A percentile compares a stretch with the other conserved stretches of the same genome.
Evolutionary conservation across 2,888 invertebrate species (phyloP).

Genomic region (Corythucha ciliata): DNA sequence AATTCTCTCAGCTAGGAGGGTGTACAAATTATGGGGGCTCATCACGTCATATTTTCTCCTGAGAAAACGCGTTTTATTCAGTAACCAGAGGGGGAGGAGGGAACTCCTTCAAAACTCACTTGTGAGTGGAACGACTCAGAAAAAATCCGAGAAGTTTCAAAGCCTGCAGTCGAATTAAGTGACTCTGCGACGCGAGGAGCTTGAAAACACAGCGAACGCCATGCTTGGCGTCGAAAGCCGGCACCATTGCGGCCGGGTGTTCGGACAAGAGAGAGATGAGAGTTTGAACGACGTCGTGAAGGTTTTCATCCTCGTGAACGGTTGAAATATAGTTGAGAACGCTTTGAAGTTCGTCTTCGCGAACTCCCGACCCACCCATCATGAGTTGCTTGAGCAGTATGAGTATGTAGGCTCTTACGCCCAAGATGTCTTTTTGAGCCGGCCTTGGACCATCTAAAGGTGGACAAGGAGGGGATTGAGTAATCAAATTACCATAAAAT

Average conservation of each 20-base stretch:
- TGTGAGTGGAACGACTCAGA: slow-evolving; percentile 94
- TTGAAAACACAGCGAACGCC: slow-evolving; percentile 96
- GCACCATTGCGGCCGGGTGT: slow-evolving; percentile 98
- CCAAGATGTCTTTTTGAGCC: slow-evolving; percentile 85
- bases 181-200: slow-evolving; percentile 88
- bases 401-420: slow-evolving; percentile 88
- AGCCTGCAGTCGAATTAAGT: slow-evolving; percentile 89
- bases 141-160: slow-evolving; percentile 95
- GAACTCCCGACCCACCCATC: slow-evolving; percentile 89
- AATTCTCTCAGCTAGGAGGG: slow-evolving; percentile 85
- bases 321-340: slow-evolving; percentile 83
- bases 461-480: too few species aligned
- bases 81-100: slow-evolving; percentile 5
- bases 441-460: slow-evolving; percentile 83
- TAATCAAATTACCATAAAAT: neutral
- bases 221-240: slow-evolving; percentile 94
- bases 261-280: slow-evolving; percentile 95
- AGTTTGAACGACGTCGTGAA: slow-evolving; percentile 96
- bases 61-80: slow-evolving; percentile 33
- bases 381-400: slow-evolving; percentile 92
- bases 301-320: slow-evolving; percentile 72
- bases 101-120: slow-evolving; percentile 55
- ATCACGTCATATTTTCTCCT: slow-evolving; percentile 98
- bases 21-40: slow-evolving; percentile 97
- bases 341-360: slow-evolving; percentile 97